Base-by-base conservation (phyloP, 1,140 invertebrate species). In the Fopius arisanus region DNA sequence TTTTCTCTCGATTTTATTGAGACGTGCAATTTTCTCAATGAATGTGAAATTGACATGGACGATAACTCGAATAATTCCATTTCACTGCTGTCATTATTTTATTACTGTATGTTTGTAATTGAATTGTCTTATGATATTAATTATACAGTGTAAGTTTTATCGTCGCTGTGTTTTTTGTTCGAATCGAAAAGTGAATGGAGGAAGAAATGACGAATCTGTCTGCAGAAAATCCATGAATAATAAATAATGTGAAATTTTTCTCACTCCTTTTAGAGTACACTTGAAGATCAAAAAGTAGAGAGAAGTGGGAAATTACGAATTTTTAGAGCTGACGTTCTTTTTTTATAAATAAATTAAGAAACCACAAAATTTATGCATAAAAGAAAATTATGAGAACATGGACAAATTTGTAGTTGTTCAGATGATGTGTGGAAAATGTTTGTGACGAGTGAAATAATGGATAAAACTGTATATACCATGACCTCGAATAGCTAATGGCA, bases 401-500 rank as follows among this genome's bases (percentile, higher is more conserved):
- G 16, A 33, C 19, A 69, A 67, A 40, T 65, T 71, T 68, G 23
- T 54, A 75, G 65, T 71, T 48, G 69, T 63, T 59, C 73, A 74
- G 72, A 77, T 31, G 67, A 63, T 26, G 33, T 16, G 16, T 33
- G 67, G 23, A 29, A 23, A 51, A 48, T 48, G 74, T 62, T 63
- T 65, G 66, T 71, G 75, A 76, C 73, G 72, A 76, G 76, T 67
- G 59, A 79, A 21, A 78, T 63, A 75, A 71, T 76, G 67, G 75
- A 75, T 73, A 67, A 67, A 59, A 78, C 74, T 84, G 80, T 84
- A 84, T 78, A 84, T 82, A 84, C 68, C 75, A 79, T 81, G 79
- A 84, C 75, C 78, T 81, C 75, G 78, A 83, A 79, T 78, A 75
- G 82, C 72, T 82, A 78, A 48, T 80, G 80, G 78, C 82, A 81